Conservation (phyloP, 2,113 vertebrate species). For the Atlantisia rogersi region DNA sequence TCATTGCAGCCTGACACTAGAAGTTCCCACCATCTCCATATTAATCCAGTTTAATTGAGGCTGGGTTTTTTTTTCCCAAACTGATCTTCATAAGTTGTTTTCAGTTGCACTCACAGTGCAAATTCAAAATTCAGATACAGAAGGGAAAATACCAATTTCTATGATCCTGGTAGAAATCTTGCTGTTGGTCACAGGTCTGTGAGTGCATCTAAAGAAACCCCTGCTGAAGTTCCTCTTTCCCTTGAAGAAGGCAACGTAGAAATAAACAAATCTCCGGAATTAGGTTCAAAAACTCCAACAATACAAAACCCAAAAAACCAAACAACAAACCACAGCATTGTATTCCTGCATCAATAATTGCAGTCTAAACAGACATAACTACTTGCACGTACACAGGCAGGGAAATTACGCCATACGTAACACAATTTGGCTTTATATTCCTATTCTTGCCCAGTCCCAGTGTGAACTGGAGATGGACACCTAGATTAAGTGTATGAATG, state of each 20-base stretch:
- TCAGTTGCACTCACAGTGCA: background rate
- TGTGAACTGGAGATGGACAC: background rate
- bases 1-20: background rate
- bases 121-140: background rate
- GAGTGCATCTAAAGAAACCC: background rate
- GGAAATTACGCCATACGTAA: background rate
- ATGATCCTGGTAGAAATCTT: background rate
- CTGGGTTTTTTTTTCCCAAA: background rate
- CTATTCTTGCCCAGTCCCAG: background rate
- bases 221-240: background rate
- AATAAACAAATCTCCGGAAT: background rate
- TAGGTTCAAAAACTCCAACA: background rate
- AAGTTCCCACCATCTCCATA: background rate
- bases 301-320: too few relatives aligned
- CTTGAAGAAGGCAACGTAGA: background rate
- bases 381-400: background rate
- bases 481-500: background rate
- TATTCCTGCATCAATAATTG: background rate
- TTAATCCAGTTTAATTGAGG: background rate
- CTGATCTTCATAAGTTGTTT: background rate
- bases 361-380: background rate
- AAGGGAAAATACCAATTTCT: background rate
- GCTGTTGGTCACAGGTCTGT: background rate
- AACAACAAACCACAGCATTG: background rate
- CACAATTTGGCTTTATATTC: background rate